Percentiles rank a stretch among this genome's conserved stretches.
phyloP scores from a whole-genome alignment of 2,113 vertebrate species.

The Catagonus wagneri region DNA sequence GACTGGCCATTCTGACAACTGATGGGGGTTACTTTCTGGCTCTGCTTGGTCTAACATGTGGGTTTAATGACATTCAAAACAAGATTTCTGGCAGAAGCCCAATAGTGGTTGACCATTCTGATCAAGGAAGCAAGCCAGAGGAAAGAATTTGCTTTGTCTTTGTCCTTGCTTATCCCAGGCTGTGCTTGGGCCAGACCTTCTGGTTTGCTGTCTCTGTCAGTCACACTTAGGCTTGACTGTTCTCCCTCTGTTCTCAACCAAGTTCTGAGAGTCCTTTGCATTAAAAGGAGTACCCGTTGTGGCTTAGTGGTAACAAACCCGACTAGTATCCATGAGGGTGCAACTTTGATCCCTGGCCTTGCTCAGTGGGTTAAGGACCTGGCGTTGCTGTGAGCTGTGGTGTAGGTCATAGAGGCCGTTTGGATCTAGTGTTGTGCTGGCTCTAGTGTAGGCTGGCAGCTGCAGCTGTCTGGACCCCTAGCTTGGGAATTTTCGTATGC shows the following conservation, averaged over 20 bases:
- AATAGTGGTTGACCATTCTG: conserved; percentile 55
- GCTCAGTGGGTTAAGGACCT: no score
- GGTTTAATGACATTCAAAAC: conserved; percentile 4
- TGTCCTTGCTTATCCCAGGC: neutral
- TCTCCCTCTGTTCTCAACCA: neutral
- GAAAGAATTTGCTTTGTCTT: conserved; percentile 32
- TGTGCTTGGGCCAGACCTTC: neutral
- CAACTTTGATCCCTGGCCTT: no score
- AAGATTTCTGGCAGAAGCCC: conserved; percentile 29
- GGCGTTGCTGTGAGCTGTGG: no score
- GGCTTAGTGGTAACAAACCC: no score
- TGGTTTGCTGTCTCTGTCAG: neutral
- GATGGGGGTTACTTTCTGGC: conserved; percentile 32
- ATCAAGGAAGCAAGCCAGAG: neutral
- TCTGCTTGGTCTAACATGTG: conserved; percentile 37
- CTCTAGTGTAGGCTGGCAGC: no score
- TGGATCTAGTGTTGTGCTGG: no score
- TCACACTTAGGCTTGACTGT: neutral
- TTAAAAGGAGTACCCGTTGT: neutral
- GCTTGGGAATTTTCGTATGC: no score
- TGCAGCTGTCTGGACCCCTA: no score
- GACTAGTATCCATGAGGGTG: no score
- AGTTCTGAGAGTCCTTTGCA: neutral
- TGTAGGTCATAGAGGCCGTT: no score
- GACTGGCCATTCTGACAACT: conserved; percentile 57